These are phyloP conservation scores for Drosophila arizonae DNA, from an alignment of 1,140 invertebrate genomes.

Conservation along the genomic window DNA sequence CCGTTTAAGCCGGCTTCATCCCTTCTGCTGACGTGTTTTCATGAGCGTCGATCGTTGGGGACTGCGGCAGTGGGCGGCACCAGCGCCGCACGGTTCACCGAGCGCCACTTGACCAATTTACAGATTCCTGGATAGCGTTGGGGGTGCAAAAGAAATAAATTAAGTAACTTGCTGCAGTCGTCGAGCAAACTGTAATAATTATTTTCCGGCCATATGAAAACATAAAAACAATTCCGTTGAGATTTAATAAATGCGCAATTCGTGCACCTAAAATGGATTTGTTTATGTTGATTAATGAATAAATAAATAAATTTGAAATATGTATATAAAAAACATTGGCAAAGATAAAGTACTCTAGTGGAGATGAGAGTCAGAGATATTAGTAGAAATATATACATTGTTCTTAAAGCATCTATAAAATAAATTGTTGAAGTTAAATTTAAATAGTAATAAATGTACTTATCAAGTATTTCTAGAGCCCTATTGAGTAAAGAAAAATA, in stretches of 20 bases:
- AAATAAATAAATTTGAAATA: not conserved
- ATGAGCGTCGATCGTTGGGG: conserved; percentile 40
- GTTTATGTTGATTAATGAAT: conserved; percentile 14
- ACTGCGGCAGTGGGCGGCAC: not conserved
- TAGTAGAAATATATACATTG: not conserved
- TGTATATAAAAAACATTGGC: not conserved
- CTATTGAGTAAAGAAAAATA: no score
- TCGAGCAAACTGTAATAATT: conserved; percentile 35
- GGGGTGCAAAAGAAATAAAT: conserved; percentile 23
- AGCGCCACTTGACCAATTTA: conserved; percentile 50
- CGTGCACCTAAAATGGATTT: conserved; percentile 30
- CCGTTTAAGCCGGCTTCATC: conserved; percentile 45
- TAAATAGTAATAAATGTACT: no score
- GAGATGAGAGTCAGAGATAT: not conserved
- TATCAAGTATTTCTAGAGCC: no score
- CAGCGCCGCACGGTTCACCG: conserved; percentile 41
- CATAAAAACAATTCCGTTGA: conserved; percentile 27
- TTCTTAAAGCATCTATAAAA: no score
- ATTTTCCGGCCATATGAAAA: conserved; percentile 20
- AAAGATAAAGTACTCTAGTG: not conserved
- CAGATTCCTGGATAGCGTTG: conserved; percentile 22
- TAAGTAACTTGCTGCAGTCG: conserved; percentile 20
- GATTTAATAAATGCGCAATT: conserved; percentile 55
- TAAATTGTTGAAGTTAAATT: no score
- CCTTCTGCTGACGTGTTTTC: conserved; percentile 58